Conservation (phyloP, 2,888 invertebrate species). For the Amphipyra berbera region DNA sequence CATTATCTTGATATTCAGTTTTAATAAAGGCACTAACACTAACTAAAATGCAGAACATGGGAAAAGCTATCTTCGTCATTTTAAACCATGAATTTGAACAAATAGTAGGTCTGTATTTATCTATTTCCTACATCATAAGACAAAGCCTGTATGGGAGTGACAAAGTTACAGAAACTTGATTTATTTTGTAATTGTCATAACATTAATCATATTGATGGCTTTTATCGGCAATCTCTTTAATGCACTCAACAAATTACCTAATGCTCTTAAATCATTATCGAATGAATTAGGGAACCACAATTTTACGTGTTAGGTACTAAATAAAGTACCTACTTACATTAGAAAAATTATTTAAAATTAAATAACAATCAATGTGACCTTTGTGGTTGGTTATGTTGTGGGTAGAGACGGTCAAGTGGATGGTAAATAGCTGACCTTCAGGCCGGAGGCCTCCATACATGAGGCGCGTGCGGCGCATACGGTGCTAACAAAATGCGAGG, state of each 20-base stretch:
- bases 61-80: slow-evolving; percentile 8
- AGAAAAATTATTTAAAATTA: no score
- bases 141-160: not conserved
- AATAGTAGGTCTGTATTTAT: no score
- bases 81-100: not conserved
- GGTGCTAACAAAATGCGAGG: no score
- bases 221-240: slow-evolving; percentile 20
- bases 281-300: slow-evolving; percentile 3
- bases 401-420: no score
- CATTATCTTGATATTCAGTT: slow-evolving; percentile 5
- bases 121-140: not conserved
- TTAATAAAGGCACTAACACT: slow-evolving; percentile 21
- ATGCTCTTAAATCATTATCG: not conserved
- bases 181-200: not conserved
- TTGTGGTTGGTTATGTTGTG: no score
- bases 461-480: no score
- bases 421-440: no score
- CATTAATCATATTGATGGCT: slow-evolving; percentile 21
- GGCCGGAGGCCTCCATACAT: no score
- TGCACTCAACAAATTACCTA: slow-evolving; percentile 1
- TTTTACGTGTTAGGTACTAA: not conserved
- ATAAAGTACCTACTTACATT: no score
- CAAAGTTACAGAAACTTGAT: not conserved
- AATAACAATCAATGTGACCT: no score
- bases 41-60: not conserved